Base-by-base conservation (phyloP, 2,113 vertebrate genomes). In the Megaceryle maxima region DNA sequence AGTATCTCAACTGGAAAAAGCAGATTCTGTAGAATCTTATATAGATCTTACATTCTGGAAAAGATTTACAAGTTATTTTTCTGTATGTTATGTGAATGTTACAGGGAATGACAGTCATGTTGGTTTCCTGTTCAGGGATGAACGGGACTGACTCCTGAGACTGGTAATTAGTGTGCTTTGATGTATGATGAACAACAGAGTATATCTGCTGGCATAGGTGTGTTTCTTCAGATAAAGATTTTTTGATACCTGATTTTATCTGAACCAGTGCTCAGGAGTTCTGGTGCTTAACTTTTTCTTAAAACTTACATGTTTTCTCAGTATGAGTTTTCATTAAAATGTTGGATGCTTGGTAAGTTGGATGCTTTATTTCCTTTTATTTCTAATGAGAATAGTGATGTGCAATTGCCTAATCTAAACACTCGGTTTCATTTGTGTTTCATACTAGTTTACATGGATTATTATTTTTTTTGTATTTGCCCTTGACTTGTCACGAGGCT, bases 401-500 rank as follows among this genome's bases (percentile, higher is more conserved):
- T 94, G 75, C 83, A 92, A 67, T 82, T 69, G 31, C 2, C 4
- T 90, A 66, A 92, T 91, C 60, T 73, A 39, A 96, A 72, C 75
- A 78, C 89, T 82, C 64, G 51, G 78, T 97, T 96, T 94, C 33
- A 72, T 96, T 98, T 94, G 96, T 79, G 66, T 97, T 98, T 98
- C 68, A 29, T 97, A 50, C 81, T 92, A 90, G 92, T 97, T 98
- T 96, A 96, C 92, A 90, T 97, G 94, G 90, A 48, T 74, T 82
- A 16, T 86, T 96, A 10, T 93, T 93, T 95, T 94, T 92, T 94
- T 92, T 93, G 94, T 66, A 50, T 95, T 98, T 98, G 98, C 95
- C 98, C 98, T 98, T 98, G 98, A 96, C 96, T 97, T 97, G 85
- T 97, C 98, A 98, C 98, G 97, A 98, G 96, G 95, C 96, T 97